These are phyloP conservation scores for Neolamprologus sp. DNA, from an alignment of 2,113 vertebrate genomes.

Conservation along the genomic window DNA sequence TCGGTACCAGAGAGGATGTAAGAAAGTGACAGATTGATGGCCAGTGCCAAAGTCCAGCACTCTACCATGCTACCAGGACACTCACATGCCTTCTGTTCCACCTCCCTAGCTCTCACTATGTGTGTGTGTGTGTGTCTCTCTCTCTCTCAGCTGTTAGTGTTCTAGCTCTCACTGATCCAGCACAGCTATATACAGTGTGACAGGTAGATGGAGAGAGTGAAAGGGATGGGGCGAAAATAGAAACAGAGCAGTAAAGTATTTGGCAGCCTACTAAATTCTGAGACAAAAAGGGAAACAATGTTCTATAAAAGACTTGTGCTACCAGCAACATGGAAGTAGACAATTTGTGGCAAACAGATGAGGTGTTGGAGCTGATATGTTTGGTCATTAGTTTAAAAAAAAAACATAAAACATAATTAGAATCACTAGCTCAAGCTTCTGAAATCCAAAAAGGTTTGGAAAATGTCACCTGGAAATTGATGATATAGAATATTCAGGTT, in stretches of 20 bases:
- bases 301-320: background rate
- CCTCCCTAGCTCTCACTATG: background rate
- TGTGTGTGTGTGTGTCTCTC: accelerated
- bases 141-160: slow-evolving; percentile 13
- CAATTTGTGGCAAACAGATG: background rate
- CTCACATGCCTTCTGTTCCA: background rate
- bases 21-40: slow-evolving; percentile 58
- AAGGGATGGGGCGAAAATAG: background rate
- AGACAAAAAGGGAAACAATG: background rate
- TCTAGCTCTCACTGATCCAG: background rate
- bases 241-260: background rate
- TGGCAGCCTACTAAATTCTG: background rate
- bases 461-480: background rate
- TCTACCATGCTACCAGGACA: slow-evolving; percentile 22
- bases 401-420: background rate
- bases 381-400: background rate
- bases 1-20: slow-evolving; percentile 32
- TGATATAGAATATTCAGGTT: background rate
- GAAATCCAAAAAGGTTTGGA: background rate
- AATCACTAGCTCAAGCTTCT: background rate
- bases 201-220: slow-evolving; percentile 19
- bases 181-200: background rate
- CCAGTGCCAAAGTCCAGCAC: slow-evolving; percentile 38
- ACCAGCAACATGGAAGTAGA: background rate
- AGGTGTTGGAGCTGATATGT: background rate